Base-by-base conservation (phyloP, 2,797 vertebrate species). In the Typhlichthys subterraneus region DNA sequence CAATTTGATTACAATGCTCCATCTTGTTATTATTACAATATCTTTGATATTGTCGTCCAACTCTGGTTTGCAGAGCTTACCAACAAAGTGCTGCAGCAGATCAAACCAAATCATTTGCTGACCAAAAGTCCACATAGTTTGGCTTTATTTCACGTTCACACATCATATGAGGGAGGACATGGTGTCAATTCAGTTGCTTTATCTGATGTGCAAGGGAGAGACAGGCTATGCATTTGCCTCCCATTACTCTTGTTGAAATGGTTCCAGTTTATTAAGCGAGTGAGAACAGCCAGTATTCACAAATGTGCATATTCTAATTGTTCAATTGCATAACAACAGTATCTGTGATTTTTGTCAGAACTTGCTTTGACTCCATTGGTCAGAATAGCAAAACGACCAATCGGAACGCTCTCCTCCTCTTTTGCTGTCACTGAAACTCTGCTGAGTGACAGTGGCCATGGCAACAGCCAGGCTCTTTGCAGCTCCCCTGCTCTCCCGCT, bases 381-480 rank as follows among this genome's bases (percentile, higher is more conserved):
- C 81, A 74, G 76, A 87, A 85, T 66, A 74, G 31, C 46, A 12
- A 53, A 29, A 3, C 59, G 33, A 76, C 85, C 88, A 88, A 87
- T 89, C 80, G 62, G 55, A 62, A 67, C 13, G 69, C 79, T 67
- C 69, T 53, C 31, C 5, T 15, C 50, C 57, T 80, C 75, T 79
- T 64, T 70, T 66, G 72, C 80, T 67, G 70, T 86, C 75, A 76
- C 74, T 54, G 71, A 80, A 85, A 89, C 79, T 89, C 86, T 88
- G 79, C 89, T 90, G 89, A 88, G 83, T 90, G 88, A 89, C 85
- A 85, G 88, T 88, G 86, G 72, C 86, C 89, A 89, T 91, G 83
- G 89, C 82, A 89, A 91, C 89, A 87, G 86, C 72, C 60, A 8
- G 79, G 77, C 82, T 86, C 75, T 38, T 59, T 14, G 61, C 52